Base-by-base conservation (phyloP, 2,888 invertebrate genomes). In the Chironomus riparius region DNA sequence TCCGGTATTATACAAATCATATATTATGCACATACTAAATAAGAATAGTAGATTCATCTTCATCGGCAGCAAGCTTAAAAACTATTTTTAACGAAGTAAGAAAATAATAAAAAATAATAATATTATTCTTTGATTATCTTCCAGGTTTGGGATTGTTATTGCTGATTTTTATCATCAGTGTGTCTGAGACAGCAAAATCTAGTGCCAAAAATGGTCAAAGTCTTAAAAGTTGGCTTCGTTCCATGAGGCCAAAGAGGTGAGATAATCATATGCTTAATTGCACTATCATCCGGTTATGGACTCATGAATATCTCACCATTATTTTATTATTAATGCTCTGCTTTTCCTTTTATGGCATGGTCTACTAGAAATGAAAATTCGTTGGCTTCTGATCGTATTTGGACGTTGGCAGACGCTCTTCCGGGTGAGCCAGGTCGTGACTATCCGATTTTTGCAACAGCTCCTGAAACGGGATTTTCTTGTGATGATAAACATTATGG, bases 361-460 rank as follows among this genome's bases (percentile, higher is more conserved):
- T 2, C 38, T 28, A 10, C 2, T 47, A 68, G 47, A 68, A n/a
- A 68, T 21, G 24, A 21, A 13, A 47, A 68, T 28, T 38, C 68
- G 10, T 38, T 68, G 47, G 21, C 70, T n/a, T 24, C 61, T 18
- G 76, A 76, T 48, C 68, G 48, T n/a, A 15, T 22, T 21, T 68
- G 62, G 62, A 65, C 74, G 22, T 38, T 76, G 6, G 22, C 28
- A 4, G 76, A 76, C 28, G 68, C 76, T 13, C 94, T 94, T 81
- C 94, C 94, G 69, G 93, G 93, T 24, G 88, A 89, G 80, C 92
- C 92, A 12, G 92, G 89, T 77, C 84, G 84, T 76, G 92, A 93
- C 81, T 93, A 93, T 80, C 93, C 93, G 0, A 89, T 91, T 78
- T 87, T 87, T 77, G 86, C 90, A 0, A 88, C 88, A 79, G 87